Evolutionary conservation across 2,797 vertebrate species (phyloP).

Genomic region (Arvicola amphibius): DNA sequence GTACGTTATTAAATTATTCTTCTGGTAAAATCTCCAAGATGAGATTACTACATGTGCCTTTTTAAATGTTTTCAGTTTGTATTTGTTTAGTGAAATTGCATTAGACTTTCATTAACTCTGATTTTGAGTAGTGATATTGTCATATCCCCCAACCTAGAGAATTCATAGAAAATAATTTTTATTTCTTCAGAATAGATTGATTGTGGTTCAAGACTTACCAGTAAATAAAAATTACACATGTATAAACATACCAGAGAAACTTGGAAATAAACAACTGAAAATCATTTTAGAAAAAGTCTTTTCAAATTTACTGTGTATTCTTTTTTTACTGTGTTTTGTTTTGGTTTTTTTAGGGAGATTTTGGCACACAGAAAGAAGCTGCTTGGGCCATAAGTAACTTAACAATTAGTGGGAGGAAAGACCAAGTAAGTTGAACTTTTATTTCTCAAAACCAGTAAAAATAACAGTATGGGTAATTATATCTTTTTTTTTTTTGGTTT

Average conservation of each 20-base stretch:
- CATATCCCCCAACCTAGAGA: not conserved
- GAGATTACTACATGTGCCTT: not conserved
- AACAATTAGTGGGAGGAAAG: conserved; percentile 99
- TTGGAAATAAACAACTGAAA: conserved; percentile 16
- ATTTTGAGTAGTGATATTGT: conserved; percentile 11
- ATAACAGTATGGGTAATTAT: not conserved
- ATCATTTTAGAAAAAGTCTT: conserved; percentile 43
- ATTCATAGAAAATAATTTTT: not conserved
- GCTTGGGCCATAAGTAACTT: conserved; percentile 99
- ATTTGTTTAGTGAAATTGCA: conserved; percentile 17
- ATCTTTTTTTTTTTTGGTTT: too few relatives aligned
- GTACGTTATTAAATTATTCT: conserved; percentile 3
- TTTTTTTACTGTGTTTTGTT: conserved; percentile 53
- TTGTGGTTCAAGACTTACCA: conserved; percentile 12
- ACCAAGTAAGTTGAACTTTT: conserved; percentile 91
- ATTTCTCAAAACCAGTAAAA: conserved; percentile 41
- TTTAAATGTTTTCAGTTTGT: not conserved
- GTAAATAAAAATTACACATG: conserved; percentile 23
- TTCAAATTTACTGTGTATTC: not conserved
- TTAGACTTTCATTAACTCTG: conserved; percentile 40
- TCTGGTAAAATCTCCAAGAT: conserved; percentile 50
- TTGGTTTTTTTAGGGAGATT: conserved; percentile 91
- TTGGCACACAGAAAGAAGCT: conserved; percentile 99
- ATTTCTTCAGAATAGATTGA: conserved; percentile 7
- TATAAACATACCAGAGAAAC: conserved; percentile 39